These are phyloP conservation scores for Lepus oiostolus DNA, from an alignment of 2,797 vertebrate species.

Conservation along the genomic window DNA sequence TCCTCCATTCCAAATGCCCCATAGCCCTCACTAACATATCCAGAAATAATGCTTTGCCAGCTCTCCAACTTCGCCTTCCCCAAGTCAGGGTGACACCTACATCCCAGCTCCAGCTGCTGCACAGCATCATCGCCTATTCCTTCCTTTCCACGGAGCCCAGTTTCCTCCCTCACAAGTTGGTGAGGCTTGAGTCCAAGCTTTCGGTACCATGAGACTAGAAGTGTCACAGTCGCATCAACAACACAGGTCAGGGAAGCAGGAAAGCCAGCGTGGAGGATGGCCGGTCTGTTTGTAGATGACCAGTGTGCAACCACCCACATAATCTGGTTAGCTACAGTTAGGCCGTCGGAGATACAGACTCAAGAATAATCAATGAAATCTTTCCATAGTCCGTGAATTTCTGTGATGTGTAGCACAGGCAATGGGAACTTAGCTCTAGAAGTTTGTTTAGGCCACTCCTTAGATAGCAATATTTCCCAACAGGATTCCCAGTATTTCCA, in stretches of 20 bases:
- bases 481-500: background rate
- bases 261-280: background rate
- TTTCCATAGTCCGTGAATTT: background rate
- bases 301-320: background rate
- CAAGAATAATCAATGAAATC: background rate
- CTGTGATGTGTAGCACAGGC: background rate
- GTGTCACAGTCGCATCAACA: background rate
- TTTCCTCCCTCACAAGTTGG: background rate
- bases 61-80: background rate
- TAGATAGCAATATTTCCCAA: background rate
- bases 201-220: background rate
- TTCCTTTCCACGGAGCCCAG: background rate
- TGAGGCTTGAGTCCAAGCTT: background rate
- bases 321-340: background rate
- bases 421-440: background rate
- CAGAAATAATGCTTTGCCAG: background rate
- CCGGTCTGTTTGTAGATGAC: background rate
- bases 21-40: background rate
- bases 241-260: background rate
- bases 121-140: background rate
- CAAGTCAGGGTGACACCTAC: background rate
- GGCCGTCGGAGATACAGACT: background rate
- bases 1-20: background rate
- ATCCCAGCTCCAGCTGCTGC: background rate
- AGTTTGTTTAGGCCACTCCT: background rate